These are phyloP conservation scores for Gymnoscelis rufifasciata DNA, from an alignment of 2,888 invertebrate genomes.

Conservation along the genomic window DNA sequence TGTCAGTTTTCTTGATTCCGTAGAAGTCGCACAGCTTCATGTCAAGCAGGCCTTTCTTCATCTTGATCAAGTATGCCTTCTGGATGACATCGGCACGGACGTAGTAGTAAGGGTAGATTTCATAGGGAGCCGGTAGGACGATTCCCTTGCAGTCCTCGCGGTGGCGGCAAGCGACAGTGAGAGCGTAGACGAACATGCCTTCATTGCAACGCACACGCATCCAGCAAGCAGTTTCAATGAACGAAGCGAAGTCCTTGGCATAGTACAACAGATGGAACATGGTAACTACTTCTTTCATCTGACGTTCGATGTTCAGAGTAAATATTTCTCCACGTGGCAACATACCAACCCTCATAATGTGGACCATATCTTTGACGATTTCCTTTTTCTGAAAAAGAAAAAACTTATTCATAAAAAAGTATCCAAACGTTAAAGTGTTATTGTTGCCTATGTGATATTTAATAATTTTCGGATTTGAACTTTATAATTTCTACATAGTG, in stretches of 20 bases:
- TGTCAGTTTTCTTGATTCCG: slow-evolving; percentile 69
- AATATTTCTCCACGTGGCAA: slow-evolving; percentile 78
- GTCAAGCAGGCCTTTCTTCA: slow-evolving; percentile 68
- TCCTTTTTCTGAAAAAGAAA: slow-evolving; percentile 65
- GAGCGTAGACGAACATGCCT: slow-evolving; percentile 78
- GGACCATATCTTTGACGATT: slow-evolving; percentile 77
- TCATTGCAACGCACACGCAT: slow-evolving; percentile 75
- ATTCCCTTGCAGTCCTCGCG: slow-evolving; percentile 72
- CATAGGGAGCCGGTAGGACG: slow-evolving; percentile 77
- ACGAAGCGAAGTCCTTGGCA: slow-evolving; percentile 73
- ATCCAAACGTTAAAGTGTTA: too few species aligned
- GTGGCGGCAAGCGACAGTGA: slow-evolving; percentile 74
- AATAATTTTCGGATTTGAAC: too few species aligned
- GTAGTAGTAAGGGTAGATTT: slow-evolving; percentile 82
- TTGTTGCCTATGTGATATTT: too few species aligned
- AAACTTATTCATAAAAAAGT: not conserved
- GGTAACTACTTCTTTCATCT: slow-evolving; percentile 69
- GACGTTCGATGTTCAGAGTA: slow-evolving; percentile 68
- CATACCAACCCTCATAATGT: slow-evolving; percentile 71
- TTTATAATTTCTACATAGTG: too few species aligned
- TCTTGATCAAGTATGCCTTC: slow-evolving; percentile 72
- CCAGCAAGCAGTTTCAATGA: slow-evolving; percentile 73
- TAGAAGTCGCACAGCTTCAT: slow-evolving; percentile 72
- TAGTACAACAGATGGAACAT: slow-evolving; percentile 77
- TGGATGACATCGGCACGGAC: slow-evolving; percentile 82